phyloP scores from a whole-genome alignment of 37 sponge, comb jelly and placozoan species.

The Aplysina aerophoba region DNA sequence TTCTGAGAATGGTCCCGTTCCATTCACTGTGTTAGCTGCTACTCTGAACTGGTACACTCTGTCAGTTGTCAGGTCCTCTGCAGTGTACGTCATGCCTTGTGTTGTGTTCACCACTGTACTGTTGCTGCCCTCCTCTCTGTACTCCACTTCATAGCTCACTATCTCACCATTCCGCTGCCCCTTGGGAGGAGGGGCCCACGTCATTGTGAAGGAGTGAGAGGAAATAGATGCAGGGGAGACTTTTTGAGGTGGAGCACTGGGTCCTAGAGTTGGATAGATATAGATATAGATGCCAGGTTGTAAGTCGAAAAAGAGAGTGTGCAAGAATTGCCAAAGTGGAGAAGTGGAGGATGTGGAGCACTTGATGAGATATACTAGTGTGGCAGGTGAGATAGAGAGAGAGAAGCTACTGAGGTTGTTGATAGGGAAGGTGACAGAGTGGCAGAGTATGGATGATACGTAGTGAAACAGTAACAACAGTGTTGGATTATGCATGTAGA shows the following conservation, averaged over 20 bases:
- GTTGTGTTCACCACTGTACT: background rate
- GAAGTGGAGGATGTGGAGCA: no score
- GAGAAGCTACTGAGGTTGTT: no score
- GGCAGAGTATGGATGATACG: no score
- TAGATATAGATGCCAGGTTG: no score
- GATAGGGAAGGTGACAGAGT: no score
- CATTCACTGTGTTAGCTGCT: slow-evolving; percentile 14
- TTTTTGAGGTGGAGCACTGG: background rate
- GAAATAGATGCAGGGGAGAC: background rate
- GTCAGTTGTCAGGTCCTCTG: background rate
- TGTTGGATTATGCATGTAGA: no score
- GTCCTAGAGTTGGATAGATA: background rate
- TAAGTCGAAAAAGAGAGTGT: no score
- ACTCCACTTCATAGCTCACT: background rate
- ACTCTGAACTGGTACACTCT: slow-evolving; percentile 17
- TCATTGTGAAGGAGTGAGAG: background rate
- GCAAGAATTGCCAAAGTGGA: no score
- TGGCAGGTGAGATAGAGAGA: no score
- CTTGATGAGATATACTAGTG: no score
- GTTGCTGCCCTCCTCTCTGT: background rate
- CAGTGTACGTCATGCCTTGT: background rate
- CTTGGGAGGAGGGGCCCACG: background rate
- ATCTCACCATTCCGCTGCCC: background rate
- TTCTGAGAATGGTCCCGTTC: background rate
- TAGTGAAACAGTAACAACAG: no score